These are phyloP conservation scores for Nycticorax nycticorax DNA, from an alignment of 2,113 vertebrate species.

Conservation along the genomic window DNA sequence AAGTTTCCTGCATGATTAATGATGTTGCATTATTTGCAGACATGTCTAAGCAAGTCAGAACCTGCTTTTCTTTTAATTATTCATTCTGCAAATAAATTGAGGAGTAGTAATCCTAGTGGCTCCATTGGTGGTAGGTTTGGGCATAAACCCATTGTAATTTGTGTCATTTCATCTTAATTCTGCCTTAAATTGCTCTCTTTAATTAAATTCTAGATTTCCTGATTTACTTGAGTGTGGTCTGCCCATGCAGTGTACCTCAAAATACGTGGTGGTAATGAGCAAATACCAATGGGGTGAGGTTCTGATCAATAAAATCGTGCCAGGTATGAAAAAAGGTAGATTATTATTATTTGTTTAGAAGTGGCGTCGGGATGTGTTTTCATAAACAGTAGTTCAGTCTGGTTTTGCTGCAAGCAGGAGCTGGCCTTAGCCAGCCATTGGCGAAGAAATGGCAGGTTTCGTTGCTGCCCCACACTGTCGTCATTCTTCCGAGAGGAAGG, in stretches of 20 bases:
- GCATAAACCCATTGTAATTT: background rate
- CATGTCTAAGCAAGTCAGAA: background rate
- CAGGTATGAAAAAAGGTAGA: background rate
- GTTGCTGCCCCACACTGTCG: accelerated
- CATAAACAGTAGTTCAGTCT: background rate
- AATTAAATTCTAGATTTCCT: background rate
- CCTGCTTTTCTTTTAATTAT: background rate
- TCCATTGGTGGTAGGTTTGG: background rate
- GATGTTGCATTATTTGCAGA: background rate
- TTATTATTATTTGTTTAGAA: background rate
- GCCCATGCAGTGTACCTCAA: accelerated
- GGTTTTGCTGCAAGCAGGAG: background rate
- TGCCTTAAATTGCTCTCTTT: background rate
- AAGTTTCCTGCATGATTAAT: background rate
- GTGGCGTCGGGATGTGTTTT: background rate
- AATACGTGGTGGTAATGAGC: background rate
- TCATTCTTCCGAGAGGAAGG: background rate
- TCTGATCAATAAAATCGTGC: background rate
- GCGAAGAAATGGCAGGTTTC: background rate
- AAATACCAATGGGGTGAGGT: background rate
- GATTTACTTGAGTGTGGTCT: background rate
- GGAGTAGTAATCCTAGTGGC: background rate
- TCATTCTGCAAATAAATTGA: background rate
- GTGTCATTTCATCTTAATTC: background rate
- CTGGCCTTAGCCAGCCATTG: background rate